Base-by-base conservation (phyloP, 2,797 vertebrate genomes). In the Sebastes minor region DNA sequence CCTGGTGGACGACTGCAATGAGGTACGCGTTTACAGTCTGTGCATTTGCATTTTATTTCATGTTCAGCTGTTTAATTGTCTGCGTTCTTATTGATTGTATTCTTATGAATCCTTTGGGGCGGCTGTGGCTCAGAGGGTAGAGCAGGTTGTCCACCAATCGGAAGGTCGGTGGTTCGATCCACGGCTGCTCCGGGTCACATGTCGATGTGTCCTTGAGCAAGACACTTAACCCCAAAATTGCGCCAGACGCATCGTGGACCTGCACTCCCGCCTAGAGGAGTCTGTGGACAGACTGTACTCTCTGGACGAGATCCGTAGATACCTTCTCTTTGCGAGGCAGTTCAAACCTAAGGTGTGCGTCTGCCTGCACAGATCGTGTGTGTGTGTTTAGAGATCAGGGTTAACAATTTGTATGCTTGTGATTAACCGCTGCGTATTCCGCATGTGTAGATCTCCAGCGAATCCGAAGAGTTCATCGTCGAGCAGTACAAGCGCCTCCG, bases 401-500 rank as follows among this genome's bases (percentile, higher is more conserved):
- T 3, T 20, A 3, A 12, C 10, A 16, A 1, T 30, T 7, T 16
- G 14, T 13, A 1, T 1, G 0, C 11, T 5, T 16, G 5, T 5
- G 5, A 4, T 66, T 62, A 4, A 75, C 23, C 1, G 0, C 2
- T 28, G 13, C 4, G 2, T 13, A 3, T 59, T 2, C n/a, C 3
- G 0, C 5, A 1, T 28, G 5, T 20, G 49, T 70, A 99, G 99
- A 99, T 99, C 86, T 99, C 98, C 67, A 97, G 96, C 76, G 98
- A 99, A 64, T 99, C 98, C 0, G 97, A 99, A 65, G 98, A 99
- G 90, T 99, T 99, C 81, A 98, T 99, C 18, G 98, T 99, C 14
- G 99, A 99, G 89, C 98, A 99, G 87, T 99, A 99, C 92, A 99
- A 99, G 81, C 97, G 97, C 1, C 96, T 99, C 8, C 97, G 98